These are phyloP conservation scores for Drosophila kambysellisi DNA, from an alignment of 2,888 invertebrate genomes.

Conservation along the genomic window DNA sequence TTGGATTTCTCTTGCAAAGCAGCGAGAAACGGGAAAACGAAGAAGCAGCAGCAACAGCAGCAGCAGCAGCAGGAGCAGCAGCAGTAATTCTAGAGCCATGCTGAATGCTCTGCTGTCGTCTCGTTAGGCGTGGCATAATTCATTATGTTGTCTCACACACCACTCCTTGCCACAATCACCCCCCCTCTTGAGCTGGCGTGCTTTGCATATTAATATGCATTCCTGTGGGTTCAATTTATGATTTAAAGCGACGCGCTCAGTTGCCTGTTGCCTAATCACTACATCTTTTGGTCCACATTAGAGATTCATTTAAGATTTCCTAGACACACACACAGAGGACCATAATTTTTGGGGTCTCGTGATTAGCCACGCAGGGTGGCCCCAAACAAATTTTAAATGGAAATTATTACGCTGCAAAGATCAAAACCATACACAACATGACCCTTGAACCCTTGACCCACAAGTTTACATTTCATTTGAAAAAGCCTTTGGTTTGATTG, in stretches of 20 bases:
- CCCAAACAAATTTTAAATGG: slow-evolving; percentile 21
- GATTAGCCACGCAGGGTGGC: slow-evolving; percentile 35
- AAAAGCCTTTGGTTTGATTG: not conserved
- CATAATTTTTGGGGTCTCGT: slow-evolving; percentile 4
- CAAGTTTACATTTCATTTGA: slow-evolving; percentile 26
- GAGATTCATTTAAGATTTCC: slow-evolving; percentile 27
- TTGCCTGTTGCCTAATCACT: slow-evolving; percentile 58
- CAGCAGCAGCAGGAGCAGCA: slow-evolving; percentile 17
- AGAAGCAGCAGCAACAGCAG: slow-evolving; percentile 5
- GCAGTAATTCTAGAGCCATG: slow-evolving; percentile 52
- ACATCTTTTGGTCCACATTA: slow-evolving; percentile 20
- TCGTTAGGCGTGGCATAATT: slow-evolving; percentile 81
- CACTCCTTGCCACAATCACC: slow-evolving; percentile 1
- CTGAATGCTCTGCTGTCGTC: slow-evolving; percentile 67
- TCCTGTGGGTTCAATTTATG: slow-evolving; percentile 70
- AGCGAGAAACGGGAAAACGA: slow-evolving; percentile 1
- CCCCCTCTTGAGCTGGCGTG: slow-evolving; percentile 48
- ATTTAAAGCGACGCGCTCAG: slow-evolving; percentile 60
- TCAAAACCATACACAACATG: slow-evolving; percentile 47
- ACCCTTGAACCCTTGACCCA: slow-evolving; percentile 26
- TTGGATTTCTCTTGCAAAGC: slow-evolving; percentile 70
- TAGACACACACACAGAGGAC: not conserved
- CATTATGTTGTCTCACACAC: slow-evolving; percentile 72
- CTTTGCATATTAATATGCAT: slow-evolving; percentile 81
- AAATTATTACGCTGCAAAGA: slow-evolving; percentile 64